phyloP scores from a whole-genome alignment of 2,113 vertebrate species.

The Hymenochirus boettgeri region DNA sequence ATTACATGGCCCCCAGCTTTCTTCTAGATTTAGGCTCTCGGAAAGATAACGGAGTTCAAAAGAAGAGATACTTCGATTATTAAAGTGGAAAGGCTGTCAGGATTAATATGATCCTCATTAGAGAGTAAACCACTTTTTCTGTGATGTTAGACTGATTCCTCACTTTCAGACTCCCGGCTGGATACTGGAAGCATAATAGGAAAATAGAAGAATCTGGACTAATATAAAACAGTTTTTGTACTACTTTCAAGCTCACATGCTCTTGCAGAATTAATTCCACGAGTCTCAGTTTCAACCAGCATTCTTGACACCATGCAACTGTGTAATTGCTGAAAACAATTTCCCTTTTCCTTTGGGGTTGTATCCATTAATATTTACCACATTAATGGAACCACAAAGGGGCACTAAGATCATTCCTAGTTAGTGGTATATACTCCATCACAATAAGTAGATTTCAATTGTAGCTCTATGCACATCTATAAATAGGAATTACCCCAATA shows the following conservation, averaged over 20 bases:
- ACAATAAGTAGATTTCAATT: too few relatives aligned
- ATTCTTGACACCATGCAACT: too few relatives aligned
- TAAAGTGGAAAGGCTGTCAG: slow-evolving; percentile 28
- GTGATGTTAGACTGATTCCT: slow-evolving; percentile 23
- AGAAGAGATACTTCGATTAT: slow-evolving; percentile 22
- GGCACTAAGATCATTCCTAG: too few relatives aligned
- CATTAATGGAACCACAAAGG: too few relatives aligned
- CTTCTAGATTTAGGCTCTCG: slow-evolving; percentile 7
- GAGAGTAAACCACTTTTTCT: slow-evolving; percentile 21
- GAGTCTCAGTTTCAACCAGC: too few relatives aligned
- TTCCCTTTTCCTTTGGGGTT: too few relatives aligned
- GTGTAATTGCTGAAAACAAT: too few relatives aligned
- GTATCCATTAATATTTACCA: too few relatives aligned
- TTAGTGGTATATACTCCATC: too few relatives aligned
- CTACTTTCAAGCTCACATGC: background rate
- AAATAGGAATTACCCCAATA: too few relatives aligned
- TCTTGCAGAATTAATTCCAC: slow-evolving; percentile 11
- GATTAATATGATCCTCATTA: slow-evolving; percentile 35
- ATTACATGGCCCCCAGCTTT: slow-evolving; percentile 15
- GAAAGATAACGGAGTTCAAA: slow-evolving; percentile 26
- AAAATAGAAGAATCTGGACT: slow-evolving; percentile 3
- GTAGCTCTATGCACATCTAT: too few relatives aligned
- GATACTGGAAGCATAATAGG: slow-evolving; percentile 22
- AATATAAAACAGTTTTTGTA: slow-evolving; percentile 18
- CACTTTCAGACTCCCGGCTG: slow-evolving; percentile 25